phyloP scores from a whole-genome alignment of 2,113 vertebrate genomes.

The Sitta europaea region DNA sequence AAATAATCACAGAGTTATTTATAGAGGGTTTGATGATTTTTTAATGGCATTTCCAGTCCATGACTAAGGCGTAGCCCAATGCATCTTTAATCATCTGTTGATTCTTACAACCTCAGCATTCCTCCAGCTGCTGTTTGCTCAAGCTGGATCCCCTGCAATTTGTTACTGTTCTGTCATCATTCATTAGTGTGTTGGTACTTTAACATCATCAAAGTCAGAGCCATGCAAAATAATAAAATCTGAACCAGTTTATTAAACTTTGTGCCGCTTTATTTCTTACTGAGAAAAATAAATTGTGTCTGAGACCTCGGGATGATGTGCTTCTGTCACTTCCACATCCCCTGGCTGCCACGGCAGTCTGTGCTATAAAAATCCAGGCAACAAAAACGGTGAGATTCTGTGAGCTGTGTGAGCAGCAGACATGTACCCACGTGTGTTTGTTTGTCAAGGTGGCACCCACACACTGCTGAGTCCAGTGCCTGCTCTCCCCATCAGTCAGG shows the following conservation, averaged over 20 bases:
- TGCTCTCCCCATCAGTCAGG: neutral
- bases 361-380: neutral
- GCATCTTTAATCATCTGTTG: neutral
- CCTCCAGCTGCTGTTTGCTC: neutral
- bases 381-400: neutral
- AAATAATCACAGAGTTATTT: neutral
- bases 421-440: fast-evolving
- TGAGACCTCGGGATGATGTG: neutral
- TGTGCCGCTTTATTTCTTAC: neutral
- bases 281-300: neutral
- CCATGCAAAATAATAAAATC: neutral
- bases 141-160: neutral
- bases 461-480: neutral
- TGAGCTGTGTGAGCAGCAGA: neutral
- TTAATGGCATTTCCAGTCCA: neutral
- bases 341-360: neutral
- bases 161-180: neutral
- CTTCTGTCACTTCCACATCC: fast-evolving
- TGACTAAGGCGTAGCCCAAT: neutral
- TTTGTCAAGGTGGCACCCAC: neutral
- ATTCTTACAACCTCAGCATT: neutral
- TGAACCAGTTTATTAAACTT: neutral
- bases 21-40: neutral
- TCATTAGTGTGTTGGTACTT: neutral
- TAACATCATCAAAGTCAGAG: neutral